Evolutionary conservation across 1,140 invertebrate genomes (phyloP), one percentile per base, ranked within the genome.

Genomic region (Andricus grossulariae): DNA sequence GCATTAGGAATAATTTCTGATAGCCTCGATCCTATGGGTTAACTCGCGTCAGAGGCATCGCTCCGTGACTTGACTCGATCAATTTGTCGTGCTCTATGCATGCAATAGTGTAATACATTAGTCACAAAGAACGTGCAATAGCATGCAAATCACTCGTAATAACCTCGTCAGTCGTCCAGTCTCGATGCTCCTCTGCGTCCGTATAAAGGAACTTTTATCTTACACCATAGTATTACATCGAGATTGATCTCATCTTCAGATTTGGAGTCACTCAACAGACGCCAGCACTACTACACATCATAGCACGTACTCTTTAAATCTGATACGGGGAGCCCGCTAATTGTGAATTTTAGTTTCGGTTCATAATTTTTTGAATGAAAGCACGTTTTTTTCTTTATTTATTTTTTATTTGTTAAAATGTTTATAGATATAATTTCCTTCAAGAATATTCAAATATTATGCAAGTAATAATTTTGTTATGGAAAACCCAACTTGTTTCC

Each of bases 71-170:
- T 66, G 32, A 66, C 60, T 66, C 25, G 60, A 66, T 39, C 60
- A 66, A 66, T 66, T n/a, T 66, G 60, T 66, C 54, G n/a, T 25
- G 32, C 25, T 66, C 25, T 66, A 45, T 6, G 60, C 39, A 66
- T 66, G 60, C 0, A 45, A 39, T 66, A 66, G 39, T 66, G 32
- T 39, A 39, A 39, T 66, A 45, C 15, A 66, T 66, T 66, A 39
- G 60, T 66, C 13, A 32, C 60, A 66, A 39, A 21, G 60, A 66
- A 66, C 39, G 60, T 66, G 60, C 25, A 66, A 66, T 13, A 66
- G 32, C 60, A 66, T 66, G 25, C 60, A 66, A 66, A 66, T 66
- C 25, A 66, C 60, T 45, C 60, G 60, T n/a, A 66, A 66, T 66
- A 66, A 66, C 60, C 25, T 66, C 60, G 3, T 45, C 39, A 66